Base-by-base conservation (phyloP, 2,797 vertebrate species). In the Prunella strophiata region DNA sequence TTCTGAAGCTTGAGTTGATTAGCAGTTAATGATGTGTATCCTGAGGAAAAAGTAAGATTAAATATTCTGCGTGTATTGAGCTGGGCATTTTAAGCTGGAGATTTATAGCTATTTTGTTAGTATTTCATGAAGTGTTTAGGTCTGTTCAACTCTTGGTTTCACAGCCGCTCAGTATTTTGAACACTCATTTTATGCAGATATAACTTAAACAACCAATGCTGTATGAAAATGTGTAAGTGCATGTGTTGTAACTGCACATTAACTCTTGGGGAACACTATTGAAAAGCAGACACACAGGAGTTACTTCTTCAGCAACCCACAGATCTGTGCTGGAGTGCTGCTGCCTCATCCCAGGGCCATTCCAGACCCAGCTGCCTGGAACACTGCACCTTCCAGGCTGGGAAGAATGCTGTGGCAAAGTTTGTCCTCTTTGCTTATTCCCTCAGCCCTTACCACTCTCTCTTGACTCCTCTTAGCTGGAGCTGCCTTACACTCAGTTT, bases 1-100 rank as follows among this genome's bases (percentile, higher is more conserved):
- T 97, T 97, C 96, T 96, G 95, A 97, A 93, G 88, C 96, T 97
- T 97, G 97, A 97, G 94, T 95, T 97, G 97, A 97, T 98, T 98
- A 98, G 90, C 96, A 97, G 96, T 98, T 98, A 97, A 98, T 97
- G 97, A 97, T 91, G 97, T 97, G 96, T 96, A 94, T 96, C 92
- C 86, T 86, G 91, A 96, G 91, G 82, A 94, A 92, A 95, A 93
- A 91, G 87, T 76, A 89, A 85, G 88, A 88, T 97, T 96, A 96
- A 94, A 94, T 94, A 93, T 89, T 94, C 74, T 63, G 85, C 40
- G 47, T 3, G 1, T 74, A 89, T 93, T 77, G 93, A 96, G 76
- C 88, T 88, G 88, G 59, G 67, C 63, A 90, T 82, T 97, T 95
- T 93, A 82, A 86, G 73, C 75, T 87, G 68, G 66, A 97, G 91